Conservation (phyloP, 1,140 invertebrate species). For the Lasioglossum baleicum region DNA sequence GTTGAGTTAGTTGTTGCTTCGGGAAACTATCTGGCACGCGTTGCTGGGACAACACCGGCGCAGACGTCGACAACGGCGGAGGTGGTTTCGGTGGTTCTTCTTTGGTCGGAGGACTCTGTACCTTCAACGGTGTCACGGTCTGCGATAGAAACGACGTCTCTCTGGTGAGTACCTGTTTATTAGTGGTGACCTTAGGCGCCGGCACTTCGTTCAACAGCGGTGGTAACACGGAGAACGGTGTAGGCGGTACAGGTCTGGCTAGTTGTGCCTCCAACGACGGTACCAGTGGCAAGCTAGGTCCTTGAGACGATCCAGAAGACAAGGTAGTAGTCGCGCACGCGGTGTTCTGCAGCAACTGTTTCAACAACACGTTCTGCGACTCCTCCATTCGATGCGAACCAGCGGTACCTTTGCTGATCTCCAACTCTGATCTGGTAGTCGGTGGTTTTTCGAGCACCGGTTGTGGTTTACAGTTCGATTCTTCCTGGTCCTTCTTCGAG, state of each 20-base stretch:
- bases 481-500: constrained; percentile 71
- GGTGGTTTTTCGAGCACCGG: constrained; percentile 62
- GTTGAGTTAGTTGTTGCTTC: constrained; percentile 50
- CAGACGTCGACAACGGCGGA: constrained; percentile 72
- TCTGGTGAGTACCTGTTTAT: constrained; percentile 77
- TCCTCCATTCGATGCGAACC: constrained; percentile 83
- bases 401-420: constrained; percentile 60
- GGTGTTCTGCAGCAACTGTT: constrained; percentile 93
- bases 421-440: constrained; percentile 60
- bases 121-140: constrained; percentile 62
- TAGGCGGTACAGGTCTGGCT: constrained; percentile 85
- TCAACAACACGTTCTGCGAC: constrained; percentile 93
- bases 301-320: constrained; percentile 78
- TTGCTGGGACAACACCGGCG: constrained; percentile 54
- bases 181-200: constrained; percentile 47
- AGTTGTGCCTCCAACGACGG: constrained; percentile 87
- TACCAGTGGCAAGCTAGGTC: constrained; percentile 84
- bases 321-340: constrained; percentile 82
- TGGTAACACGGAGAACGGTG: constrained; percentile 78
- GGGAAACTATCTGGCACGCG: constrained; percentile 39
- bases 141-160: constrained; percentile 82
- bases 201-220: constrained; percentile 73
- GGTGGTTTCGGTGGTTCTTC: constrained; percentile 81
- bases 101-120: constrained; percentile 75
- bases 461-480: constrained; percentile 54